A percentile compares a stretch with the other conserved stretches of the same genome.
phyloP scores from a whole-genome alignment of 2,797 vertebrate species.

The Forpus xanthops region DNA sequence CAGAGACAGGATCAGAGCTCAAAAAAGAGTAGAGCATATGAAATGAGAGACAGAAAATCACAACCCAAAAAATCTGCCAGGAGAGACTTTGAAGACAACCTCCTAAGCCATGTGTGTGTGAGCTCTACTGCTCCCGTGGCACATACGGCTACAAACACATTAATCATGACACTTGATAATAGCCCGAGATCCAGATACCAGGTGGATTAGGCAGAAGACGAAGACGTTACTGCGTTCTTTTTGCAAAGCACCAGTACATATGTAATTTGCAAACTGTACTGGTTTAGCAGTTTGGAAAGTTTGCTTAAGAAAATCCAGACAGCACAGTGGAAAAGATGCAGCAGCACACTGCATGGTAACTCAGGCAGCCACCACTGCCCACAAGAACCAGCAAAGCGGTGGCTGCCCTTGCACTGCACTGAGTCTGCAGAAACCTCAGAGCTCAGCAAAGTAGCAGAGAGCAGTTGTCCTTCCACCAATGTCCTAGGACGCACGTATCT shows the following conservation, averaged over 20 bases:
- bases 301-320: slow-evolving; percentile 1
- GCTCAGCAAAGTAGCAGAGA: background rate
- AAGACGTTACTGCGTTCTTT: background rate
- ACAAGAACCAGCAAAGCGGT: background rate
- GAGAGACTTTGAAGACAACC: background rate
- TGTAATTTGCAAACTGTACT: background rate
- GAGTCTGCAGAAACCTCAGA: background rate
- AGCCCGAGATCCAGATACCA: background rate
- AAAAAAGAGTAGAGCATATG: background rate
- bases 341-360: fast-evolving
- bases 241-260: background rate
- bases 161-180: background rate
- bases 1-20: background rate
- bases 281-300: background rate
- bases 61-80: background rate
- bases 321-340: background rate
- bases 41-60: background rate
- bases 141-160: background rate
- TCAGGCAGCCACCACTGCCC: background rate
- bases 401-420: background rate
- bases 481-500: background rate
- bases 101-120: background rate
- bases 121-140: fast-evolving
- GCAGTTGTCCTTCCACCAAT: background rate
- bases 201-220: background rate